phyloP scores from a whole-genome alignment of 1,140 invertebrate species.

The Trinorchestia longiramus region DNA sequence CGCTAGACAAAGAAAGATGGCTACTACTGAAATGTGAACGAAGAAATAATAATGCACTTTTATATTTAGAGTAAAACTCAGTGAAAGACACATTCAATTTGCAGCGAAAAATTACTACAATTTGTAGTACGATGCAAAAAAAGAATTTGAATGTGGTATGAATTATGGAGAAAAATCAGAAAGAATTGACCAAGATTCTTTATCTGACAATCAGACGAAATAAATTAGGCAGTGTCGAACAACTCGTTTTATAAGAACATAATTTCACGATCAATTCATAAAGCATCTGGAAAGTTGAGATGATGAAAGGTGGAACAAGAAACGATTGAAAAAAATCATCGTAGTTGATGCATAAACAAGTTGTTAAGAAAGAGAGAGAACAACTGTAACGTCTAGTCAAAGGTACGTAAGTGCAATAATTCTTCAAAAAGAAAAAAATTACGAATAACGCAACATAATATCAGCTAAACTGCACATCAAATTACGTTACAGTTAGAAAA shows the following conservation, averaged over 20 bases:
- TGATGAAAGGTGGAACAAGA: not conserved
- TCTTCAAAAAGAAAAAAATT: not conserved
- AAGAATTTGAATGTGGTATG: no score
- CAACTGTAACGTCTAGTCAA: not conserved
- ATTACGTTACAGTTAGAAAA: not conserved
- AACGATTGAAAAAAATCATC: not conserved
- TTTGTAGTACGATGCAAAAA: no score
- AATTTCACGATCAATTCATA: not conserved
- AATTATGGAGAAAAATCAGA: not conserved
- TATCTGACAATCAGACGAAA: not conserved
- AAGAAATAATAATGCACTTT: not conserved
- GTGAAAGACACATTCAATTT: no score
- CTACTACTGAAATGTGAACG: no score
- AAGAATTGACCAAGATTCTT: not conserved
- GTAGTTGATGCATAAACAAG: not conserved
- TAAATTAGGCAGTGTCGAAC: not conserved
- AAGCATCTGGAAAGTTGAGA: not conserved
- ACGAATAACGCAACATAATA: not conserved
- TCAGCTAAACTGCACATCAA: not conserved
- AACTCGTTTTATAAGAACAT: not conserved
- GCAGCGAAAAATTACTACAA: no score
- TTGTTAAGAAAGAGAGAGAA: not conserved
- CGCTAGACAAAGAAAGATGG: no score
- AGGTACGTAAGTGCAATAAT: not conserved
- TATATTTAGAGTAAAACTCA: no score